Percentiles rank a stretch among this genome's conserved stretches.
Evolutionary conservation across 2,888 invertebrate species (phyloP).

Genomic region (Drosophila incognita): DNA sequence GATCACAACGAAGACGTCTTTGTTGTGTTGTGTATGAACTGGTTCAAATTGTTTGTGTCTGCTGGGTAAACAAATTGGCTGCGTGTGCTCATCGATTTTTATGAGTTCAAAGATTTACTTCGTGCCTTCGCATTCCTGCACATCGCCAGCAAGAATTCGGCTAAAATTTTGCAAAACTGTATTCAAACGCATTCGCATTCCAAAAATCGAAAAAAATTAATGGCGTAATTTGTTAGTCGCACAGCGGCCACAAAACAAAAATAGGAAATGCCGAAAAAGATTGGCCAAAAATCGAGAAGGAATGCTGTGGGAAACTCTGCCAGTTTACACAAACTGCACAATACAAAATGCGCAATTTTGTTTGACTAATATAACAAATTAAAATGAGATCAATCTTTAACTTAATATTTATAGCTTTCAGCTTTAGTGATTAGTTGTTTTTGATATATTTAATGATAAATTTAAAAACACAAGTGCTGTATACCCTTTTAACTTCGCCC

Average conservation of each 20-base stretch:
- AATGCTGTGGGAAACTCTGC: slow-evolving; percentile 8
- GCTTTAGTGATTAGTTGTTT: neutral
- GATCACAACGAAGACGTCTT: slow-evolving; percentile 66
- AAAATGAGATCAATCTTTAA: neutral
- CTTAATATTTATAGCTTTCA: neutral
- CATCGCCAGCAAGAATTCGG: slow-evolving; percentile 47
- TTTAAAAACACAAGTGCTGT: neutral
- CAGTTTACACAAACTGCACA: neutral
- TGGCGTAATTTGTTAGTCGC: slow-evolving; percentile 69
- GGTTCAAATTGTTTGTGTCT: slow-evolving; percentile 53
- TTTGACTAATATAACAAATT: neutral
- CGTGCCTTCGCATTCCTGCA: slow-evolving; percentile 68
- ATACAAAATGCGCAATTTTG: neutral
- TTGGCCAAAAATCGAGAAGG: slow-evolving; percentile 5
- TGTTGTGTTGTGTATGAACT: slow-evolving; percentile 25
- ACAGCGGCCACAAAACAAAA: slow-evolving; percentile 39
- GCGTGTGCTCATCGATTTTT: slow-evolving; percentile 80
- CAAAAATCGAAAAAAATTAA: slow-evolving; percentile 63
- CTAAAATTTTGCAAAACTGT: slow-evolving; percentile 46
- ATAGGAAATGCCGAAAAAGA: slow-evolving; percentile 13
- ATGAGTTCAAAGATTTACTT: slow-evolving; percentile 80
- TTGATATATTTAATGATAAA: neutral
- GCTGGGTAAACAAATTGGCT: slow-evolving; percentile 68
- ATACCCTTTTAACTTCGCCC: neutral
- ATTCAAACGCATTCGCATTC: slow-evolving; percentile 59